Conservation (phyloP, 2,797 vertebrate genomes). For the Sarcoramphus papa region DNA sequence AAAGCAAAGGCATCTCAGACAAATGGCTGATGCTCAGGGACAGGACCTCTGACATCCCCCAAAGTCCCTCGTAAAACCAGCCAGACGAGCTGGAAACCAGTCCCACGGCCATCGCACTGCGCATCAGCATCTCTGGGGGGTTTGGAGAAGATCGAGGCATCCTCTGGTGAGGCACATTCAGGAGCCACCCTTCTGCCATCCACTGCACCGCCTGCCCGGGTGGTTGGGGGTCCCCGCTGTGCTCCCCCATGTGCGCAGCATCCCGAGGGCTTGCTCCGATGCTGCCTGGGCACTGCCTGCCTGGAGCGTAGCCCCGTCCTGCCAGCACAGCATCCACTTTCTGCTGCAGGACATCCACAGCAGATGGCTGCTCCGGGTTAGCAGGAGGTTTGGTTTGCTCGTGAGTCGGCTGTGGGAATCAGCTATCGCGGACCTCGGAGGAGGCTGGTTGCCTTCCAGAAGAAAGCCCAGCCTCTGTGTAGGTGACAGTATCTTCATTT, state of each 20-base stretch:
- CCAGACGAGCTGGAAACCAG: not conserved
- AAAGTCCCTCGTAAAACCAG: not conserved
- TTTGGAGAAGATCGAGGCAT: not conserved
- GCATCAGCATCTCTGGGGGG: not conserved
- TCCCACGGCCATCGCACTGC: accelerated
- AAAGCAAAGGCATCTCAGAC: not conserved
- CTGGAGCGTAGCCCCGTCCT: not conserved
- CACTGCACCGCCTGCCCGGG: not conserved
- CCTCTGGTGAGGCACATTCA: not conserved
- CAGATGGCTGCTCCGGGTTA: not conserved
- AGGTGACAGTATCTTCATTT: accelerated
- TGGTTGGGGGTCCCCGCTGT: not conserved
- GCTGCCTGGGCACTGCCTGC: not conserved
- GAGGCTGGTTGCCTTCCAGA: not conserved
- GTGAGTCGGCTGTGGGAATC: not conserved
- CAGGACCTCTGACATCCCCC: not conserved
- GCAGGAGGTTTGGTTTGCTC: not conserved
- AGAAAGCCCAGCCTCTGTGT: not conserved
- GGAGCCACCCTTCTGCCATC: not conserved
- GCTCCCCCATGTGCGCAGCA: accelerated
- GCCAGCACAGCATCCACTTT: accelerated
- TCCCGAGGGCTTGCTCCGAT: not conserved
- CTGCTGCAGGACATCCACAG: not conserved
- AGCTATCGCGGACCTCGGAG: accelerated
- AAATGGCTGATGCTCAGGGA: not conserved